Evolutionary conservation across 1,140 invertebrate genomes (phyloP).

Genomic region (Drepana arcuata): DNA sequence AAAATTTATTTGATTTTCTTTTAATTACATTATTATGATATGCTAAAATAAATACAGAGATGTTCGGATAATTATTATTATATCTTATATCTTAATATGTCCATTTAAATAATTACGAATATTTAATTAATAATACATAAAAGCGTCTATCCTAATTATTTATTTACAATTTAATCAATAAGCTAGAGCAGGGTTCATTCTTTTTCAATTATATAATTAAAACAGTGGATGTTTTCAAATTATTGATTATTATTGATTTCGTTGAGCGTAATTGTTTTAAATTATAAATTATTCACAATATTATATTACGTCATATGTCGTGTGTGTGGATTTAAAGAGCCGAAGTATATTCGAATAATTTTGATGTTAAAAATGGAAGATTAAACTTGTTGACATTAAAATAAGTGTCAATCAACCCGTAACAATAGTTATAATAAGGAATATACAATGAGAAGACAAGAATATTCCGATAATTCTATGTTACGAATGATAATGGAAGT

Average conservation of each 20-base stretch:
- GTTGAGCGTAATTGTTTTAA: no score
- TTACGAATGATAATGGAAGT: no score
- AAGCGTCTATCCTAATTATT: slow-evolving; percentile 55
- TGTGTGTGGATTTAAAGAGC: no score
- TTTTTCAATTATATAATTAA: not conserved
- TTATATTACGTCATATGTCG: no score
- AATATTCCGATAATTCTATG: no score
- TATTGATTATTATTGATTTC: no score
- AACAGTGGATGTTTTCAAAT: not conserved
- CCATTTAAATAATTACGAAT: slow-evolving; percentile 54
- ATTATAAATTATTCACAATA: no score
- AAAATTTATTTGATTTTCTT: slow-evolving; percentile 68
- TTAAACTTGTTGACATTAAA: slow-evolving; percentile 21
- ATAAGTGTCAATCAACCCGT: slow-evolving; percentile 42
- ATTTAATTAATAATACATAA: slow-evolving; percentile 42
- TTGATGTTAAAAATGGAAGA: slow-evolving; percentile 11
- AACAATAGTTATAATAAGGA: slow-evolving; percentile 27
- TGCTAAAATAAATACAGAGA: slow-evolving; percentile 70
- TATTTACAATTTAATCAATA: slow-evolving; percentile 56
- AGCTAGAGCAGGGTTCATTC: slow-evolving; percentile 30
- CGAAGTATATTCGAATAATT: no score
- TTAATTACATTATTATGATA: slow-evolving; percentile 63
- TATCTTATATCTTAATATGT: slow-evolving; percentile 49
- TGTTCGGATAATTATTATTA: slow-evolving; percentile 34
- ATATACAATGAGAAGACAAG: slow-evolving; percentile 36